Conservation (phyloP, 2,113 vertebrate genomes). For the Melierax canorus region DNA sequence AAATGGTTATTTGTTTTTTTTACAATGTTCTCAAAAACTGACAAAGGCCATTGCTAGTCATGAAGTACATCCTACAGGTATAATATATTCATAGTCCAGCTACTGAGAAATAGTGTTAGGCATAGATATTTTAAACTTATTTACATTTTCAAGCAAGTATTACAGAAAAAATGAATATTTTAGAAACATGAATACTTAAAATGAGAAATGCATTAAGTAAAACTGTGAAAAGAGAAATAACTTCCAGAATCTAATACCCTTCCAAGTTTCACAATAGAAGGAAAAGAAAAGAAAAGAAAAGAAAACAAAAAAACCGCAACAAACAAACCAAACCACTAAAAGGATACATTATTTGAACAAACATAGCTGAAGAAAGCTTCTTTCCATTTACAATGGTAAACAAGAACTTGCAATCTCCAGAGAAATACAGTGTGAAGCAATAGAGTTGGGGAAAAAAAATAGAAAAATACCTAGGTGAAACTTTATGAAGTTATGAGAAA, state of each 20-base stretch:
- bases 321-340: background rate
- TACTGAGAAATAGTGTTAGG: background rate
- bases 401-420: background rate
- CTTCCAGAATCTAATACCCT: background rate
- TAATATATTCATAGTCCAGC: background rate
- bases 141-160: background rate
- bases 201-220: background rate
- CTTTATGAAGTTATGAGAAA: background rate
- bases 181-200: background rate
- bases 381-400: background rate
- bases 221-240: background rate
- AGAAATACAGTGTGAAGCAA: background rate
- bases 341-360: background rate
- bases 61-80: background rate
- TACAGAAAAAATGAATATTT: background rate
- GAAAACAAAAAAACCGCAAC: background rate
- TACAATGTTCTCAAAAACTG: background rate
- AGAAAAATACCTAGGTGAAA: background rate
- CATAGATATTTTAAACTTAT: background rate
- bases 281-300: background rate
- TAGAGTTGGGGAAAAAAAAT: fast-evolving
- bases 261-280: background rate
- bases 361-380: background rate
- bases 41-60: background rate
- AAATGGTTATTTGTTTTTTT: background rate